A percentile compares a stretch with the other conserved stretches of the same genome.
Evolutionary conservation across 2,797 vertebrate genomes (phyloP).

Genomic region (Orientallactaga sibirica): DNA sequence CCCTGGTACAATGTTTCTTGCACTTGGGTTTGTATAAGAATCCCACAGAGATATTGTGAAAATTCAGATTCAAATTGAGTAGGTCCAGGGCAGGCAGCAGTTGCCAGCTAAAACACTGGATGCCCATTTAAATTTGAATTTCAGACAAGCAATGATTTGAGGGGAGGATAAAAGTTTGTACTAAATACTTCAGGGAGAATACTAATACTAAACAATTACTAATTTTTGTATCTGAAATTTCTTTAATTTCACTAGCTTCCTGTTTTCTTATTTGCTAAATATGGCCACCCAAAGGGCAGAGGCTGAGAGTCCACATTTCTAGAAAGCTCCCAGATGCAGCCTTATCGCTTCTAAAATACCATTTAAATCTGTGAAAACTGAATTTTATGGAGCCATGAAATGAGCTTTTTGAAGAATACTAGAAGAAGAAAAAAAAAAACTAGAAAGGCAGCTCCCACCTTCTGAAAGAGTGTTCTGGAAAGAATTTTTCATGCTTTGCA

Average conservation of each 20-base stretch:
- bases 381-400: conserved; percentile 4
- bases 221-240: conserved; percentile 41
- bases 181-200: background rate
- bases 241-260: background rate
- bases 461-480: background rate
- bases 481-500: background rate
- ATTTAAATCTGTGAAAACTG: background rate
- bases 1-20: background rate
- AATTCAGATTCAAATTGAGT: background rate
- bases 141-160: background rate
- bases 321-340: background rate
- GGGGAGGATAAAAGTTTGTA: background rate
- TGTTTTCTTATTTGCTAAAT: conserved; percentile 53
- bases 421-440: background rate
- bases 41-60: background rate
- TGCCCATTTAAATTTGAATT: background rate
- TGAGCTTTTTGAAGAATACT: background rate
- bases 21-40: background rate
- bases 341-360: background rate
- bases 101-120: background rate
- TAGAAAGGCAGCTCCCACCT: background rate
- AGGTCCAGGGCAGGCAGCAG: background rate
- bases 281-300: conserved; percentile 2
- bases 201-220: background rate
- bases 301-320: conserved; percentile 10